Conservation (phyloP, 2,888 invertebrate species). For the Agrochola macilenta region DNA sequence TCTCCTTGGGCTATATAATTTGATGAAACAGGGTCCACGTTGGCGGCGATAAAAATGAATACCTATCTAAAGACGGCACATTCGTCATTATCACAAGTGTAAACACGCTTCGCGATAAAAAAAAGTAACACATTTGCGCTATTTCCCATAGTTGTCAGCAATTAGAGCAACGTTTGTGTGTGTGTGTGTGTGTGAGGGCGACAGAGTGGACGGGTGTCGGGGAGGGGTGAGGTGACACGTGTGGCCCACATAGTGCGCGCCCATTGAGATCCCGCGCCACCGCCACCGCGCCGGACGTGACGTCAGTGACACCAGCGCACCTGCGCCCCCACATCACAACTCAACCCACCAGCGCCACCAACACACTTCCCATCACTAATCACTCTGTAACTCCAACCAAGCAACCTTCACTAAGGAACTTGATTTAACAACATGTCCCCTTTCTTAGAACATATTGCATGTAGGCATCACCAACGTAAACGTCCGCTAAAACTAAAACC, state of each 20-base stretch:
- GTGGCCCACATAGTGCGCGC: slow-evolving; percentile 87
- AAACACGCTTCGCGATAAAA: slow-evolving; percentile 84
- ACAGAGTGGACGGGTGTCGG: slow-evolving; percentile 41
- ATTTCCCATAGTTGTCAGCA: slow-evolving; percentile 89
- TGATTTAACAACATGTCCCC: background rate
- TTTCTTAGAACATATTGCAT: slow-evolving; percentile 15
- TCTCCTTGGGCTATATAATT: slow-evolving; percentile 54
- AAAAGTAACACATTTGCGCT: slow-evolving; percentile 85
- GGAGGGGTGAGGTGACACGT: slow-evolving; percentile 81
- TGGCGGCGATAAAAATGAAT: slow-evolving; percentile 67
- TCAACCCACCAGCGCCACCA: slow-evolving; percentile 51
- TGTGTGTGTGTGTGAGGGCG: slow-evolving; percentile 66
- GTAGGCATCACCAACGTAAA: background rate
- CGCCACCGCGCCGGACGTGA: slow-evolving; percentile 82
- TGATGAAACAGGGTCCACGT: slow-evolving; percentile 63
- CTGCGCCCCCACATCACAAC: slow-evolving; percentile 75
- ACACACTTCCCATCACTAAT: slow-evolving; percentile 45
- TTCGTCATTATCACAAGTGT: slow-evolving; percentile 82
- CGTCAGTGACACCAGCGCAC: slow-evolving; percentile 78
- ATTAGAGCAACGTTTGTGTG: slow-evolving; percentile 83
- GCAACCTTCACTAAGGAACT: slow-evolving; percentile 26
- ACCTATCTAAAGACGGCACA: slow-evolving; percentile 70
- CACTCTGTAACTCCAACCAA: slow-evolving; percentile 23
- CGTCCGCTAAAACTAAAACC: background rate
- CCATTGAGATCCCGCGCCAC: slow-evolving; percentile 80